Evolutionary conservation across 2,888 invertebrate species (phyloP).

Genomic region (Adineta ricciae): DNA sequence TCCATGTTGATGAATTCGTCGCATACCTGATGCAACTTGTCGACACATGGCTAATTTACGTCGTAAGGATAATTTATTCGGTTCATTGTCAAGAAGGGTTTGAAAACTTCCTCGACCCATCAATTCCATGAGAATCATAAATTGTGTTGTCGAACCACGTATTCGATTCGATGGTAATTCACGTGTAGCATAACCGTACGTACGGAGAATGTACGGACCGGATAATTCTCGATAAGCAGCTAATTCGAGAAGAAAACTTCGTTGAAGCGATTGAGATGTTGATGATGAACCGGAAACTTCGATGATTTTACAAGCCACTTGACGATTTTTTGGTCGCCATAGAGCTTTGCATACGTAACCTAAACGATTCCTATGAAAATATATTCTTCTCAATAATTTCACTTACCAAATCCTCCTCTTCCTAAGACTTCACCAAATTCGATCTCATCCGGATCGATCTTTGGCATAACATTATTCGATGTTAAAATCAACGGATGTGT

Average conservation of each 20-base stretch:
- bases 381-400: no score
- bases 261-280: background rate
- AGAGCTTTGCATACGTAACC: background rate
- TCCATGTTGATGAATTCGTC: constrained; percentile 8
- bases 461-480: background rate
- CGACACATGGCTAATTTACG: background rate
- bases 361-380: background rate
- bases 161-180: background rate
- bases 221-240: constrained; percentile 6
- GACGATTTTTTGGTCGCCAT: background rate
- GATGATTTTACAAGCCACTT: constrained; percentile 3
- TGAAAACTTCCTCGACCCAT: background rate
- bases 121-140: background rate
- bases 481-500: background rate
- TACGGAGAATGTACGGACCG: background rate
- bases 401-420: background rate
- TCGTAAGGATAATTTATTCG: background rate
- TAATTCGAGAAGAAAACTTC: constrained; percentile 19
- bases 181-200: background rate
- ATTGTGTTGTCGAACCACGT: background rate
- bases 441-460: background rate
- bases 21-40: background rate
- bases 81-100: background rate
- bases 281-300: background rate
- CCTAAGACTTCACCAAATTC: background rate